These are phyloP conservation scores for Cheilosia soror DNA, from an alignment of 2,888 invertebrate genomes.

Conservation along the genomic window DNA sequence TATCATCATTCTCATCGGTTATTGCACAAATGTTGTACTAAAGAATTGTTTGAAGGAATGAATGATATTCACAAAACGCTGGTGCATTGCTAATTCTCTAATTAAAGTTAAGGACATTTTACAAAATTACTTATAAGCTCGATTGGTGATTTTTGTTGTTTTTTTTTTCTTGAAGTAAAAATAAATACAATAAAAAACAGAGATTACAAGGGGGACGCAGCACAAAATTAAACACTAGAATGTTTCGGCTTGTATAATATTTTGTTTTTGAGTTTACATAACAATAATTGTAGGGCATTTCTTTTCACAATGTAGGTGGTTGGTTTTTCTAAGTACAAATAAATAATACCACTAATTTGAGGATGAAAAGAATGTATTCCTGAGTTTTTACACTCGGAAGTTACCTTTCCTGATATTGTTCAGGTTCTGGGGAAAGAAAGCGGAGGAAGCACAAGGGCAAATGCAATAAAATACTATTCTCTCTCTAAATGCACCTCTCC, in stretches of 20 bases:
- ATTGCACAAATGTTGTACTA: constrained; percentile 51
- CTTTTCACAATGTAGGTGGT: not conserved
- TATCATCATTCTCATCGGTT: constrained; percentile 18
- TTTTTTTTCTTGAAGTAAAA: not conserved
- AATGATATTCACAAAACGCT: constrained; percentile 42
- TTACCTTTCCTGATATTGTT: not conserved
- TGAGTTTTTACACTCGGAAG: not conserved
- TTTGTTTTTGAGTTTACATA: not conserved
- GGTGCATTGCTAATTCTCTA: constrained; percentile 38
- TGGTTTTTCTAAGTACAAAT: constrained; percentile 15
- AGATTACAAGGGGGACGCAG: constrained; percentile 13
- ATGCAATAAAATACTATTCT: too few species aligned
- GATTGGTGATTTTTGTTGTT: not conserved
- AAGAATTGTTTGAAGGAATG: constrained; percentile 6
- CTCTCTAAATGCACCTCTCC: too few species aligned
- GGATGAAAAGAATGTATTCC: not conserved
- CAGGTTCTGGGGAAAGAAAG: not conserved
- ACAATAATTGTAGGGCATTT: not conserved
- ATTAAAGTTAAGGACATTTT: constrained; percentile 23
- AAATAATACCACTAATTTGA: constrained; percentile 5
- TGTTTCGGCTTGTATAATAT: not conserved
- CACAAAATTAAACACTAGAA: constrained; percentile 35
- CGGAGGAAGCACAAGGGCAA: constrained; percentile 13
- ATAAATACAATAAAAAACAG: not conserved
- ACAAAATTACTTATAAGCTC: not conserved